These are phyloP conservation scores for Romanomermis culicivorax DNA, from an alignment of 2,888 invertebrate genomes.

Conservation along the genomic window DNA sequence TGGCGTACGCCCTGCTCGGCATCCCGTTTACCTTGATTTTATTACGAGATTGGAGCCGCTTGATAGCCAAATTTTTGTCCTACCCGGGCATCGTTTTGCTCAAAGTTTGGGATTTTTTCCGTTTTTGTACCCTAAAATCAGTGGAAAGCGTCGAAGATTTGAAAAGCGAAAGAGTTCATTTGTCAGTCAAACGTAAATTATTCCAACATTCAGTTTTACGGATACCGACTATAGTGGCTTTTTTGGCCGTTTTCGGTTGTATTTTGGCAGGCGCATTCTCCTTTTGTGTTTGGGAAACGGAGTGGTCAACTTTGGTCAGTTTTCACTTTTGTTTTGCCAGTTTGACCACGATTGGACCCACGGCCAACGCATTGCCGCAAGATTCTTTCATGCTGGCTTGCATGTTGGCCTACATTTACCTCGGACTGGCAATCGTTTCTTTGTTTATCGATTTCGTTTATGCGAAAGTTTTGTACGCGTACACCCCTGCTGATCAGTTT, in stretches of 20 bases:
- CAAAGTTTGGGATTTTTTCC: constrained; percentile 18
- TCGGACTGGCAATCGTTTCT: constrained; percentile 29
- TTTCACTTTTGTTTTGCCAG: constrained; percentile 32
- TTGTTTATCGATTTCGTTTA: constrained; percentile 28
- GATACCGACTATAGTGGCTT: constrained; percentile 18
- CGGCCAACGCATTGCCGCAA: constrained; percentile 27
- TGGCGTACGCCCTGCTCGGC: constrained; percentile 29
- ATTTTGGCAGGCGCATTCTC: constrained; percentile 27
- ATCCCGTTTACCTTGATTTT: constrained; percentile 31
- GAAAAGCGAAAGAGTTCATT: neutral
- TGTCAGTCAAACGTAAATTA: neutral
- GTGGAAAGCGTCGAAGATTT: constrained; percentile 9
- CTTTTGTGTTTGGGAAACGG: constrained; percentile 26
- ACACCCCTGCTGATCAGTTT: neutral
- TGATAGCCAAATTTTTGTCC: constrained; percentile 15
- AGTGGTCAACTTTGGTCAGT: constrained; percentile 26
- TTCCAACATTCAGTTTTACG: constrained; percentile 12
- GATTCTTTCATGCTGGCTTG: constrained; percentile 28
- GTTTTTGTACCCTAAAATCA: constrained; percentile 18
- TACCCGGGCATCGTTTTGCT: constrained; percentile 17
- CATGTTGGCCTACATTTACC: constrained; percentile 27
- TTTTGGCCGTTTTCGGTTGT: constrained; percentile 26
- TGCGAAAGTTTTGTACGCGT: constrained; percentile 6
- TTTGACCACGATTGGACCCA: constrained; percentile 28
- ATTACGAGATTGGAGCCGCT: constrained; percentile 26